phyloP scores from a whole-genome alignment of 1,140 invertebrate species.

The Lerema accius region DNA sequence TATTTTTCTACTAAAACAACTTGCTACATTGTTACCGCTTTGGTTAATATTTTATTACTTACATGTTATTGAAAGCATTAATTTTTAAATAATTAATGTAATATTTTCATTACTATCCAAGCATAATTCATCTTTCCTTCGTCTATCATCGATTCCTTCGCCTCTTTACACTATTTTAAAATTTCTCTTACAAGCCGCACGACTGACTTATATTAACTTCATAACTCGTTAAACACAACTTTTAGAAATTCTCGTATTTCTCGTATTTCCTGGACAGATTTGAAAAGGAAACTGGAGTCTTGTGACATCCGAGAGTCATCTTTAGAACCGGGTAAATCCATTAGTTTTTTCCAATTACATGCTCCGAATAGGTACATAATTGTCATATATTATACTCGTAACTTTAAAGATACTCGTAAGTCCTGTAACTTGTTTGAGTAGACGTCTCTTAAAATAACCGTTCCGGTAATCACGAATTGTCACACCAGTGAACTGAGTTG shows the following conservation, averaged over 20 bases:
- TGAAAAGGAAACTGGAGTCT: slow-evolving; percentile 38
- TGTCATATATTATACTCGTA: too few relatives aligned
- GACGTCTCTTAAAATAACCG: slow-evolving; percentile 62
- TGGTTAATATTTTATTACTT: too few relatives aligned
- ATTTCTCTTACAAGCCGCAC: slow-evolving; percentile 51
- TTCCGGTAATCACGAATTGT: slow-evolving; percentile 73
- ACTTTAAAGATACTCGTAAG: too few relatives aligned
- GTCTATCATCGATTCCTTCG: slow-evolving; percentile 55
- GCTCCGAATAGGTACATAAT: too few relatives aligned
- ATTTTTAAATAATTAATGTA: too few relatives aligned
- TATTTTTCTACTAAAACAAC: slow-evolving; percentile 39
- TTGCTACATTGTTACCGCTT: too few relatives aligned
- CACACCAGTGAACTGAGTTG: slow-evolving; percentile 70
- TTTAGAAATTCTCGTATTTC: slow-evolving; percentile 57
- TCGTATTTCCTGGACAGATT: slow-evolving; percentile 38
- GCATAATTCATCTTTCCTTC: slow-evolving; percentile 40
- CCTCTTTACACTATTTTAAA: slow-evolving; percentile 59
- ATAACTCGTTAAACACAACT: slow-evolving; percentile 71
- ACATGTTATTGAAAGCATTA: too few relatives aligned
- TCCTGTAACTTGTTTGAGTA: slow-evolving; percentile 33
- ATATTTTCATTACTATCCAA: too few relatives aligned
- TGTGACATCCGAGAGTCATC: slow-evolving; percentile 30
- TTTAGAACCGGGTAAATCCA: slow-evolving; percentile 9
- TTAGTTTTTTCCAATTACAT: too few relatives aligned
- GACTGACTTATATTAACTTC: slow-evolving; percentile 69